phyloP scores from a whole-genome alignment of 2,888 invertebrate genomes.

The Timandra comae region DNA sequence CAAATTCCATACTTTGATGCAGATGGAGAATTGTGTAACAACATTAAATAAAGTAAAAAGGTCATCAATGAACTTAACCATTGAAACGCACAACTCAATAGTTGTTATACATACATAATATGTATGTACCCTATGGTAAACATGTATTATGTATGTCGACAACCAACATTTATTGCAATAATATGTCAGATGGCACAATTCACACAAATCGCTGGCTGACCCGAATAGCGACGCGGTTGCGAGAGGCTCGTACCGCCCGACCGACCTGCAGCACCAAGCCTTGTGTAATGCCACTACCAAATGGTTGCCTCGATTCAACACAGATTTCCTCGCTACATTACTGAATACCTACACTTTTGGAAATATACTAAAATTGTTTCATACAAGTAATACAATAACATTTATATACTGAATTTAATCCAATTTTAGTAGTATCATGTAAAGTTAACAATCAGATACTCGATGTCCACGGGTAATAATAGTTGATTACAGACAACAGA shows the following conservation, averaged over 20 bases:
- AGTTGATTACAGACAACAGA: constrained; percentile 26
- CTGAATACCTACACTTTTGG: constrained; percentile 4
- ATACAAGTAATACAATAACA: too few relatives aligned
- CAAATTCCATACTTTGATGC: too few relatives aligned
- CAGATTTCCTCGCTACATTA: constrained; percentile 12
- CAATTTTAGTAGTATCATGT: too few relatives aligned
- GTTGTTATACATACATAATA: too few relatives aligned
- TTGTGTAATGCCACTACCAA: constrained; percentile 64
- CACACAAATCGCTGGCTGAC: constrained; percentile 73
- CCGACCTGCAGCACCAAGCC: constrained; percentile 62
- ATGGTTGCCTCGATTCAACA: constrained; percentile 24
- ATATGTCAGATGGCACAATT: constrained; percentile 72
- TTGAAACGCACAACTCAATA: too few relatives aligned
- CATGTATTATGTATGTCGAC: not conserved
- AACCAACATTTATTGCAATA: constrained; percentile 42
- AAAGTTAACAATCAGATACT: constrained; percentile 8
- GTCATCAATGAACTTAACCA: too few relatives aligned
- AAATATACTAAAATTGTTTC: too few relatives aligned
- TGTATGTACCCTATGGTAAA: too few relatives aligned
- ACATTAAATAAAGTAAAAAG: too few relatives aligned
- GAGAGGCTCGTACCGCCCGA: constrained; percentile 60
- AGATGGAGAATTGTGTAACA: too few relatives aligned
- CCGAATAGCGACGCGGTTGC: constrained; percentile 67
- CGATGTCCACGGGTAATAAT: constrained; percentile 23
- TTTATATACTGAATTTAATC: too few relatives aligned